Conservation (phyloP, 2,797 vertebrate genomes). For the Garrulus glandarius region DNA sequence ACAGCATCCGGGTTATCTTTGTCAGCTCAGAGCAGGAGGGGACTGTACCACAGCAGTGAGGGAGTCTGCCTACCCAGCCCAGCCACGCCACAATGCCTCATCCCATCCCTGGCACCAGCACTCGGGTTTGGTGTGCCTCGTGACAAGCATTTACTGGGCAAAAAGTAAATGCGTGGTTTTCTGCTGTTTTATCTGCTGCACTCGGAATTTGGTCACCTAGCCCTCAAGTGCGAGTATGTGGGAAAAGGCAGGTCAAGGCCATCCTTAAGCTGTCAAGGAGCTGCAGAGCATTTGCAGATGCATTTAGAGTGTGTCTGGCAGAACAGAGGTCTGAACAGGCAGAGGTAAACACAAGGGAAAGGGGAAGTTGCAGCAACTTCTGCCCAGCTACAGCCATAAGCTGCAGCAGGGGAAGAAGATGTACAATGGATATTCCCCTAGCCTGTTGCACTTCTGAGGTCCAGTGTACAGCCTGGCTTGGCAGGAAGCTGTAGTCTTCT, state of each 20-base stretch:
- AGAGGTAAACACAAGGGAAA: background rate
- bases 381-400: background rate
- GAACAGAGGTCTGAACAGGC: background rate
- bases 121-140: fast-evolving
- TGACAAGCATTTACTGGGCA: background rate
- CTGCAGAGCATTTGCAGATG: background rate
- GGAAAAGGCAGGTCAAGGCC: background rate
- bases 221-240: fast-evolving
- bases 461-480: background rate
- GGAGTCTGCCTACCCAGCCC: background rate
- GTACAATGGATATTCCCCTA: background rate
- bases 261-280: background rate
- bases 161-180: background rate
- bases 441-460: background rate
- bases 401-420: background rate
- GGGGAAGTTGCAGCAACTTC: background rate
- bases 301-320: background rate
- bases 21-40: background rate
- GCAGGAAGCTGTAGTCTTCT: background rate
- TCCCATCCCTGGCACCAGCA: background rate
- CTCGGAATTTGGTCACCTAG: background rate
- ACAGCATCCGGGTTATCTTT: background rate
- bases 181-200: background rate
- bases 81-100: background rate
- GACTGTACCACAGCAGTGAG: background rate